Conservation (phyloP, 1,140 invertebrate species). For the Hydropsyche tenuis region DNA sequence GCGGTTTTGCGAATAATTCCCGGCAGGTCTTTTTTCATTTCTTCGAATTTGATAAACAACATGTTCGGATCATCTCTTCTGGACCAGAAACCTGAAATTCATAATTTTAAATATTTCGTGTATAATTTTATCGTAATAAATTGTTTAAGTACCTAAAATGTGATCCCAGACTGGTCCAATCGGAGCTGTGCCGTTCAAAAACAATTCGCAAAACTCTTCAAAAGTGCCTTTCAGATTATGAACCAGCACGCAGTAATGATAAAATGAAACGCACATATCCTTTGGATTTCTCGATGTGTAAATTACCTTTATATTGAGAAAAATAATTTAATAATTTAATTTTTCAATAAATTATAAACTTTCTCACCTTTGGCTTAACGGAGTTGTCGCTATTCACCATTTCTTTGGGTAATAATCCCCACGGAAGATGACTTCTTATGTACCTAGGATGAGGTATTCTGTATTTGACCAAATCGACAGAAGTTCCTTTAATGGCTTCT, state of each 20-base stretch:
- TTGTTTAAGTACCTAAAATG: constrained; percentile 61
- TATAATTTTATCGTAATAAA: background rate
- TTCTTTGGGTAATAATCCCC: constrained; percentile 72
- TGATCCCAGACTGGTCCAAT: constrained; percentile 76
- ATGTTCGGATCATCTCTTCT: constrained; percentile 76
- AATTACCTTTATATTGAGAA: constrained; percentile 71
- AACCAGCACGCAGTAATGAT: constrained; percentile 80
- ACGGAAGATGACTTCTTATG: constrained; percentile 82
- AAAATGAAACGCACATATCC: constrained; percentile 91
- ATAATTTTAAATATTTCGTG: constrained; percentile 43
- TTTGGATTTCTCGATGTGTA: constrained; percentile 93
- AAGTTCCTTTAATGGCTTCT: constrained; percentile 64
- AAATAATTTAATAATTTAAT: constrained; percentile 33
- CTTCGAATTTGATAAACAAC: constrained; percentile 84
- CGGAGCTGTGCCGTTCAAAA: constrained; percentile 73
- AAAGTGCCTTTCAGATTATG: constrained; percentile 75
- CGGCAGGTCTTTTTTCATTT: constrained; percentile 78
- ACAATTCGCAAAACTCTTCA: constrained; percentile 82
- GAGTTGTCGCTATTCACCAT: constrained; percentile 70
- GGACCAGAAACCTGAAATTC: constrained; percentile 68
- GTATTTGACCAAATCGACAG: constrained; percentile 71
- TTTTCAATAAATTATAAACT: background rate
- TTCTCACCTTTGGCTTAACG: constrained; percentile 78
- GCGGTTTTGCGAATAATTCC: constrained; percentile 72
- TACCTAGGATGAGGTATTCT: constrained; percentile 73